Evolutionary conservation across 2,797 vertebrate genomes (phyloP).

Genomic region (Phrynocephalus guinanensis): DNA sequence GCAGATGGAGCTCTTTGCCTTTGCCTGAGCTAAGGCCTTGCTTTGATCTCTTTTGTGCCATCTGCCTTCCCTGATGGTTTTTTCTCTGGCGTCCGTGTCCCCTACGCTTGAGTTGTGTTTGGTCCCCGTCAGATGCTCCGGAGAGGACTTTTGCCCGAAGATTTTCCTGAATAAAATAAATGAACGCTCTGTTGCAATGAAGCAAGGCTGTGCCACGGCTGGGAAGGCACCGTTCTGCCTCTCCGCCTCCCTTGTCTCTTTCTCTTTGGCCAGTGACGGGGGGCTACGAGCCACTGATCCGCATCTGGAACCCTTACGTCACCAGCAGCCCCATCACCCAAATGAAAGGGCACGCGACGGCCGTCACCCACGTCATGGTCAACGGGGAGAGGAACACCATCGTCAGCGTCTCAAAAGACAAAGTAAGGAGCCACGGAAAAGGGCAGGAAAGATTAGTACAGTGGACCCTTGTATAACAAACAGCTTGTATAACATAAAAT

Average conservation of each 20-base stretch:
- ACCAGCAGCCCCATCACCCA: conserved; percentile 65
- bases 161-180: not conserved
- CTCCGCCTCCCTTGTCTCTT: not conserved
- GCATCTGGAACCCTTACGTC: conserved; percentile 72
- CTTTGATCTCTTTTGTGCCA: not conserved
- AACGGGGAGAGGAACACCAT: conserved; percentile 56
- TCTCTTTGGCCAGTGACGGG: conserved; percentile 59
- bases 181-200: too few relatives aligned
- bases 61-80: not conserved
- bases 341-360: conserved; percentile 72
- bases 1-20: not conserved
- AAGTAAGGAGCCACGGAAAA: conserved; percentile 50
- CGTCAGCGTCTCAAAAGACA: conserved; percentile 76
- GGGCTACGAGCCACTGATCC: conserved; percentile 67
- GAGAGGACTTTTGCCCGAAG: not conserved
- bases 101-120: not conserved
- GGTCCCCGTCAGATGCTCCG: not conserved
- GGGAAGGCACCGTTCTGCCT: too few relatives aligned
- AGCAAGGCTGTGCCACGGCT: too few relatives aligned
- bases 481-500: too few relatives aligned
- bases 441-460: not conserved
- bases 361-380: conserved; percentile 66
- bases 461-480: too few relatives aligned
- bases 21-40: not conserved
- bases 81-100: not conserved